A percentile compares a stretch with the other conserved stretches of the same genome.
Conservation (phyloP, 2,113 vertebrate species). For the Hippocampus abdominalis region DNA sequence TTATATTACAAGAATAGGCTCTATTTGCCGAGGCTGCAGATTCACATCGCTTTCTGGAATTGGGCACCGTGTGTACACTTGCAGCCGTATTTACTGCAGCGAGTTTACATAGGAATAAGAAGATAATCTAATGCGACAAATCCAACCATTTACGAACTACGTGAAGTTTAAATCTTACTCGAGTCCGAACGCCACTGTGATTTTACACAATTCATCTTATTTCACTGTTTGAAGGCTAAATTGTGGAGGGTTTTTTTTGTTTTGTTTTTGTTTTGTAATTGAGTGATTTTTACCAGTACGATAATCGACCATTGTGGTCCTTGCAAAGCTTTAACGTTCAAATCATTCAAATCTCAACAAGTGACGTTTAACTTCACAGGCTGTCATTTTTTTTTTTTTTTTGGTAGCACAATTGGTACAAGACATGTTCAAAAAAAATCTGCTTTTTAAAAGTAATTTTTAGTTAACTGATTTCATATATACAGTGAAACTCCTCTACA, state of each 20-base stretch:
- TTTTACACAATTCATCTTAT: constrained; percentile 30
- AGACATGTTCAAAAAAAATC: neutral
- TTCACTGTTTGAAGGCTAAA: constrained; percentile 26
- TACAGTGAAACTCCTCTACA: too few relatives aligned
- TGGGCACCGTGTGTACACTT: constrained; percentile 38
- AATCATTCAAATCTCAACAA: constrained; percentile 18
- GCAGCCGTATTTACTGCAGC: constrained; percentile 53
- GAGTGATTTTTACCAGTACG: neutral
- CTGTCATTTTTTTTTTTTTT: neutral
- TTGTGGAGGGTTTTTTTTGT: constrained; percentile 22
- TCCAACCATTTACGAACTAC: neutral
- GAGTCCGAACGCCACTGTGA: constrained; percentile 40
- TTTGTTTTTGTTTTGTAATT: neutral
- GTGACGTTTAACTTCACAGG: constrained; percentile 25
- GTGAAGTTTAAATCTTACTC: neutral
- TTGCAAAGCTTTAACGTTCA: neutral
- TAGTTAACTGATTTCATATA: constrained; percentile 17
- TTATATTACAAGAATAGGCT: constrained; percentile 45
- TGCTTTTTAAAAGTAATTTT: neutral
- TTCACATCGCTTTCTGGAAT: constrained; percentile 54
- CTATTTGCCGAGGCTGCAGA: constrained; percentile 43
- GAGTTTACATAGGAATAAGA: neutral
- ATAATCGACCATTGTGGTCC: neutral
- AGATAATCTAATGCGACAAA: too few relatives aligned
- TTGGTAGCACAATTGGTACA: neutral